phyloP scores from a whole-genome alignment of 1,140 invertebrate species.

The Drosophila novamexicana region DNA sequence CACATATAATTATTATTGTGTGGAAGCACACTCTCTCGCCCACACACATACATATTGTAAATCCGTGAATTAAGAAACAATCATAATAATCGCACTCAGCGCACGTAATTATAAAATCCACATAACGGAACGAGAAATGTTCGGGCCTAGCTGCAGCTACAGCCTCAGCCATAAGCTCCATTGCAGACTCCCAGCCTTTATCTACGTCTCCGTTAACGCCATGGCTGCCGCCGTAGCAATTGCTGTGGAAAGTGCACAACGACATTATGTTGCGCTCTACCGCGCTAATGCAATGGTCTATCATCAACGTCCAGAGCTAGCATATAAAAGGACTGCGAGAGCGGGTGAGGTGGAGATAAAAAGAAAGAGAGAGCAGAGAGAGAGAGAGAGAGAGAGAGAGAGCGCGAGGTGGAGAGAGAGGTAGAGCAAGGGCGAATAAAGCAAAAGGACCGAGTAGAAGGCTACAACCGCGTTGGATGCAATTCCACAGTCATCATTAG shows the following conservation, averaged over 20 bases:
- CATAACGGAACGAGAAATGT: slow-evolving; percentile 37
- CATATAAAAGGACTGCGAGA: slow-evolving; percentile 35
- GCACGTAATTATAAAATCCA: slow-evolving; percentile 66
- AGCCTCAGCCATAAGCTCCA: slow-evolving; percentile 41
- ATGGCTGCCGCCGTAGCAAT: slow-evolving; percentile 48
- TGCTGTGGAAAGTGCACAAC: slow-evolving; percentile 63
- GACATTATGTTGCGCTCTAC: slow-evolving; percentile 64
- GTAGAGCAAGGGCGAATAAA: not conserved
- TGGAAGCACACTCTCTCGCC: not conserved
- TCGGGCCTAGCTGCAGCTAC: slow-evolving; percentile 29
- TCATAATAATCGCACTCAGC: slow-evolving; percentile 63
- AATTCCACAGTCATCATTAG: slow-evolving; percentile 64
- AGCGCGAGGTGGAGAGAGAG: not conserved
- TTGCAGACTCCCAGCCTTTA: slow-evolving; percentile 11
- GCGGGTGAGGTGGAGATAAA: slow-evolving; percentile 3
- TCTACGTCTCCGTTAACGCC: slow-evolving; percentile 34
- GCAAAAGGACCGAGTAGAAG: slow-evolving; percentile 23
- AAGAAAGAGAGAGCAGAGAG: not conserved
- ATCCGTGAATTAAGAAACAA: slow-evolving; percentile 70
- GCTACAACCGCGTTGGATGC: slow-evolving; percentile 49
- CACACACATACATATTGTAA: slow-evolving; percentile 51
- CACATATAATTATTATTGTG: not conserved
- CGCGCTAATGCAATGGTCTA: slow-evolving; percentile 64
- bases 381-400: not conserved
- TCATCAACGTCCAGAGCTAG: slow-evolving; percentile 54